Evolutionary conservation across 1,140 invertebrate genomes (phyloP), one percentile per base, ranked within the genome.

Genomic region (Pemphigus obesinymphae): DNA sequence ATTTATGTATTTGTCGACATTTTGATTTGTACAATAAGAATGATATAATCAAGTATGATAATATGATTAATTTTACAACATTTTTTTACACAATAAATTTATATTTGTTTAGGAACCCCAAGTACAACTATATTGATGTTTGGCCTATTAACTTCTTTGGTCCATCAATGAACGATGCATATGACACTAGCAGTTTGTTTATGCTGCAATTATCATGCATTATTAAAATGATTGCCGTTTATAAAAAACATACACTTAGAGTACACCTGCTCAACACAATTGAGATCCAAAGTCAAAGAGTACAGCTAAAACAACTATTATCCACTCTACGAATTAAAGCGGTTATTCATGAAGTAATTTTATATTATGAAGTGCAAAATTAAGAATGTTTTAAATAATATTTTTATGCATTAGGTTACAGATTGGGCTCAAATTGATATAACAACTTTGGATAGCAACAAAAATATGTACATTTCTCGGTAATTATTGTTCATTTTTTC

Each of bases 141-240:
- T 99, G 97, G 97, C 95, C 97, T 13, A 92, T 97, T 0, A 96
- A 98, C 86, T 92, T 96, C 83, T 91, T 96, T 83, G 89, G 92
- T 84, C 94, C 94, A 8, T 90, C 90, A 1, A 90, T 92, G 84
- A 90, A 92, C 82, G 92, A 95, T 86, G 90, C 91, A 5, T 96
- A 96, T 87, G 94, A 95, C 81, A 93, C 92, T 84, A 96, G 92
- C 55, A 96, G 92, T 84, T 89, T 99, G 72, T 99, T 99, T 87
- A 94, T 98, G 90, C 91, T 99, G 85, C 98, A 99, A 88, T 87
- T 99, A 68, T 96, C 97, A 2, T 98, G 97, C 85, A 98, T 99
- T 82, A 91, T 99, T 23, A 95, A 97, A 85, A 99, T 99, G 93
- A 92, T 95, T 82, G 76, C 76, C 31, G 76, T 80, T 0, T 80